Base-by-base conservation (phyloP, 2,113 vertebrate genomes). In the Heterotilapia buettikoferi region DNA sequence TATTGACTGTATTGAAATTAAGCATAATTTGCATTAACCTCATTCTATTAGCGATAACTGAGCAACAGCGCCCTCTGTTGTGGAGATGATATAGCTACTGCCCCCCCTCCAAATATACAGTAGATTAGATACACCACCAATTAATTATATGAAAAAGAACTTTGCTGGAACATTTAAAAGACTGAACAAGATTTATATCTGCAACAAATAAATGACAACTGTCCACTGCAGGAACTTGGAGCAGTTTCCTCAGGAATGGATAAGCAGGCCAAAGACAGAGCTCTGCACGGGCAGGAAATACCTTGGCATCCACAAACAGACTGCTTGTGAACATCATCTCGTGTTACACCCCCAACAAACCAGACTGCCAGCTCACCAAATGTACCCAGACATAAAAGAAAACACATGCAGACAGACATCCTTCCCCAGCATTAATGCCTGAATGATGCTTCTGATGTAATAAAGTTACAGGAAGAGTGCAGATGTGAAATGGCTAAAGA, bases 171-270 rank as follows among this genome's bases (percentile, higher is more conserved):
- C 19, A 18, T 82, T 76, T 5, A 33, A 19, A 52, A 36, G 68
- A 79, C 19, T 57, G 79, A 57, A 13, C 53, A 9, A 14, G 1
- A 73, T 31, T 19, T 24, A 13, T 14, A 19, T 82, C 14, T 87
- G 71, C 33, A 83, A 80, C 73, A 61, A 86, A 86, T 82, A 8
- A 79, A 71, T 5, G 11, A 24, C 59, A 56, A 38, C 78, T 79
- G 81, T 85, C 50, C 43, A 43, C 10, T 81, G 78, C 90, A 88
- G 87, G 52, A 94, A 93, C 43, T 88, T 85, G 66, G 81, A 82
- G 18, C 92, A 59, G 94, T 95, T 95, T 93, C 94, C 93, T 93
- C 84, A 86, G 90, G 87, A 93, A 90, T 86, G 82, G 85, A 83
- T 31, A 71, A 88, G 90, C 45, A 83, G 26, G 79, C 86, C 47